phyloP scores from a whole-genome alignment of 2,888 invertebrate species.

The Drosophila quinaria region DNA sequence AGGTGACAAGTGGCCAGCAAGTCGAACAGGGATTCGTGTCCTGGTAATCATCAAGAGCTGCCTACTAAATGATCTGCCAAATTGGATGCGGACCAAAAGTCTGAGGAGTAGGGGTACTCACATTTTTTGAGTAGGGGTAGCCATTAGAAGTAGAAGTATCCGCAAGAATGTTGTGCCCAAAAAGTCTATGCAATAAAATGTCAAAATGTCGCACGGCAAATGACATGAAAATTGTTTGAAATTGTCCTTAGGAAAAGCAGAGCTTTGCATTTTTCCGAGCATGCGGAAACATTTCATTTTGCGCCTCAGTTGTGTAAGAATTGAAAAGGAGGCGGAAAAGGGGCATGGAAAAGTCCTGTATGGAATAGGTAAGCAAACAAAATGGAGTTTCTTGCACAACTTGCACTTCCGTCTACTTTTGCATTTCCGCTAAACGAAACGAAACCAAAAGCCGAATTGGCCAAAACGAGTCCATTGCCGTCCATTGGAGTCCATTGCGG shows the following conservation, averaged over 20 bases:
- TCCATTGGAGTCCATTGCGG: slow-evolving; percentile 58
- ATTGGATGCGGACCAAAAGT: slow-evolving; percentile 47
- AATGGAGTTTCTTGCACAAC: slow-evolving; percentile 71
- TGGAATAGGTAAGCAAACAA: slow-evolving; percentile 20
- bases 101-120: background rate
- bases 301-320: slow-evolving; percentile 35
- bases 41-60: slow-evolving; percentile 39
- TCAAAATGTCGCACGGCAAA: slow-evolving; percentile 69
- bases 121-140: background rate
- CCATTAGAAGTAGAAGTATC: background rate
- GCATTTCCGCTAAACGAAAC: slow-evolving; percentile 66
- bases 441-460: slow-evolving; percentile 39
- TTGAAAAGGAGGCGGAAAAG: background rate
- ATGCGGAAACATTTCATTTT: slow-evolving; percentile 72
- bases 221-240: slow-evolving; percentile 64
- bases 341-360: too few relatives aligned
- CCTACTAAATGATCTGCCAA: slow-evolving; percentile 76
- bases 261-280: slow-evolving; percentile 12
- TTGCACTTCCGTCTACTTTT: slow-evolving; percentile 79
- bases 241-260: slow-evolving; percentile 11
- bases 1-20: slow-evolving; percentile 76
- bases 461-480: slow-evolving; percentile 6
- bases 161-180: slow-evolving; percentile 32
- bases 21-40: slow-evolving; percentile 49
- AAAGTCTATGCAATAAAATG: slow-evolving; percentile 72